Evolutionary conservation across 1,140 invertebrate species (phyloP).

Genomic region (Brachionus rotundiformis): DNA sequence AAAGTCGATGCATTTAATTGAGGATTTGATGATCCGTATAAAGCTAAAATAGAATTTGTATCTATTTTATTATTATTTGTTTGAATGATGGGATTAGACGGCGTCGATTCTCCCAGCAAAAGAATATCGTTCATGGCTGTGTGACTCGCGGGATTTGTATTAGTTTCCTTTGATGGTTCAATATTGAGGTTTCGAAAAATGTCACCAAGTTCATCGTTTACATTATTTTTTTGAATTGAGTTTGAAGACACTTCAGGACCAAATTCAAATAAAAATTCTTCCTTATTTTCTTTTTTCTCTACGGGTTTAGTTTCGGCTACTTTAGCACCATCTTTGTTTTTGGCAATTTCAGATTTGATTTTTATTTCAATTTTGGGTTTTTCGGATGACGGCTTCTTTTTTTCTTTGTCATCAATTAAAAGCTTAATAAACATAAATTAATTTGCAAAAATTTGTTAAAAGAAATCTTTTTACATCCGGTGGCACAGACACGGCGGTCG

Average conservation of each 20-base stretch:
- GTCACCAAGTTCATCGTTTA: neutral
- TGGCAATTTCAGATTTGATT: neutral
- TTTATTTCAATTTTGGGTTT: constrained; percentile 27
- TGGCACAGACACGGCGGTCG: neutral
- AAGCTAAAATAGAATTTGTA: constrained; percentile 21
- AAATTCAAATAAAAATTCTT: constrained; percentile 3
- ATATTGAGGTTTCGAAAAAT: neutral
- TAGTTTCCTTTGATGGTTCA: neutral
- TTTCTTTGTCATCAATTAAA: constrained; percentile 8
- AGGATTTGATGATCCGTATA: neutral
- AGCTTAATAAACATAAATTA: neutral
- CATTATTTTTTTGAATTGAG: neutral
- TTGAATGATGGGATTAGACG: neutral
- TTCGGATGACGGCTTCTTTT: constrained; percentile 1
- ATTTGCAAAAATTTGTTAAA: neutral
- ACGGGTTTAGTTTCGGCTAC: neutral
- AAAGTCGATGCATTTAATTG: neutral
- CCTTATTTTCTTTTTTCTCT: neutral
- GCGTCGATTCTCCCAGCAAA: neutral
- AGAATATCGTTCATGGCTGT: neutral
- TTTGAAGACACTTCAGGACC: neutral
- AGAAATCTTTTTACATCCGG: constrained; percentile 12
- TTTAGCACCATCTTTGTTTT: neutral
- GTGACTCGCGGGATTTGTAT: neutral
- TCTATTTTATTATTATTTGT: constrained; percentile 14